phyloP scores from a whole-genome alignment of 2,113 vertebrate species.

The Brienomyrus longianalis region DNA sequence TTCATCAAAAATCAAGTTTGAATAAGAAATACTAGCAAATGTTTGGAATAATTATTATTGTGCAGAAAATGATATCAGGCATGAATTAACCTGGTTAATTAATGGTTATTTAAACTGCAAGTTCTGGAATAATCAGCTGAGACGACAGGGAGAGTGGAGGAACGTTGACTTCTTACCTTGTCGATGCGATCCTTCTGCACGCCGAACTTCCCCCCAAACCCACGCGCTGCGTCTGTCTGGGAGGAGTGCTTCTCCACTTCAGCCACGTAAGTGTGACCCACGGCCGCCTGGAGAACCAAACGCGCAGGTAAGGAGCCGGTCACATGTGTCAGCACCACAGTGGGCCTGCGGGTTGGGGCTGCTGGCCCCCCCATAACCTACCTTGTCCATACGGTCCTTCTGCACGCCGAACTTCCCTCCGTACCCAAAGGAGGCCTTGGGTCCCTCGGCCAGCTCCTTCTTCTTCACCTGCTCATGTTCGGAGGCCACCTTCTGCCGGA shows the following conservation, averaged over 20 bases:
- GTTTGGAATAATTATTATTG: background rate
- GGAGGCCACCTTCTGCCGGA: slow-evolving; percentile 74
- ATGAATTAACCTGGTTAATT: background rate
- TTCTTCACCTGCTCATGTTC: slow-evolving; percentile 82
- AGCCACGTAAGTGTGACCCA: slow-evolving; percentile 79
- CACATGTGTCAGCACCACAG: background rate
- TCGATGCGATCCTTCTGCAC: slow-evolving; percentile 83
- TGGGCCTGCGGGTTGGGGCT: background rate
- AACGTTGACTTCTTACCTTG: slow-evolving; percentile 62
- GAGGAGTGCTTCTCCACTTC: slow-evolving; percentile 81
- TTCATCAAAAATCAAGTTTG: background rate
- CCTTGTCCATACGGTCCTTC: slow-evolving; percentile 90
- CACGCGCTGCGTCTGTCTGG: slow-evolving; percentile 80
- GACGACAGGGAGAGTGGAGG: background rate
- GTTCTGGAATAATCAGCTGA: background rate
- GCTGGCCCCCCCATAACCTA: slow-evolving; percentile 13
- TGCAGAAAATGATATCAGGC: background rate
- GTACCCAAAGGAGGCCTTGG: slow-evolving; percentile 89
- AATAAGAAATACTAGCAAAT: background rate
- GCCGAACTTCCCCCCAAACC: slow-evolving; percentile 89
- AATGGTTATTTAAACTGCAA: background rate
- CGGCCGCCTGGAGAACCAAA: slow-evolving; percentile 62
- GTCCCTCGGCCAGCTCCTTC: slow-evolving; percentile 70
- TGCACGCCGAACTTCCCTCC: slow-evolving; percentile 92
- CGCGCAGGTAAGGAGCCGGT: background rate